Conservation (phyloP, 2,113 vertebrate species). For the Vulpes vulpes region DNA sequence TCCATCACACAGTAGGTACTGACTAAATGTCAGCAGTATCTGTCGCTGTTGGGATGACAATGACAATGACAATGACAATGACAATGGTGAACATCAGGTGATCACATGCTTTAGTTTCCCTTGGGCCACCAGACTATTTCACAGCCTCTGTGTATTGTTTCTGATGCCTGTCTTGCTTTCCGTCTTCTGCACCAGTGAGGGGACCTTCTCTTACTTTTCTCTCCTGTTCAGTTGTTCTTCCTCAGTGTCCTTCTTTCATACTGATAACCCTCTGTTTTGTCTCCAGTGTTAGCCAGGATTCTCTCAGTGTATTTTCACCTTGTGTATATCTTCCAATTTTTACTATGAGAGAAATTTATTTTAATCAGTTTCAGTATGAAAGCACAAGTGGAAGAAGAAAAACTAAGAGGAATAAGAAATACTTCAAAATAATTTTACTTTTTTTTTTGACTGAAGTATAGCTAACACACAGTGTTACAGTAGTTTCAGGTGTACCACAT, state of each 20-base stretch:
- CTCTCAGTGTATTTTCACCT: neutral
- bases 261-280: neutral
- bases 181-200: neutral
- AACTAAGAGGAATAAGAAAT: neutral
- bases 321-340: neutral
- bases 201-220: no score
- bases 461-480: neutral
- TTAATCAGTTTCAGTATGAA: neutral
- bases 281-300: neutral
- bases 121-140: no score
- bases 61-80: neutral
- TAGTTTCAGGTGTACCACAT: neutral
- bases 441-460: neutral
- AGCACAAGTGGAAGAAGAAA: neutral
- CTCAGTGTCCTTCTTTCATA: neutral
- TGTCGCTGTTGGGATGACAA: neutral
- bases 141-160: neutral
- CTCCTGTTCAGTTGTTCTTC: neutral
- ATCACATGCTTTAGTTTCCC: neutral
- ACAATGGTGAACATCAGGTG: neutral
- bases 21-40: accelerated
- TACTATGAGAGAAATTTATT: neutral
- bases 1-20: neutral
- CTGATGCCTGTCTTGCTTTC: neutral
- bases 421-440: neutral